A percentile compares a stretch with the other conserved stretches of the same genome.
Conservation (phyloP, 2,113 vertebrate species). For the Perccottus glenii region DNA sequence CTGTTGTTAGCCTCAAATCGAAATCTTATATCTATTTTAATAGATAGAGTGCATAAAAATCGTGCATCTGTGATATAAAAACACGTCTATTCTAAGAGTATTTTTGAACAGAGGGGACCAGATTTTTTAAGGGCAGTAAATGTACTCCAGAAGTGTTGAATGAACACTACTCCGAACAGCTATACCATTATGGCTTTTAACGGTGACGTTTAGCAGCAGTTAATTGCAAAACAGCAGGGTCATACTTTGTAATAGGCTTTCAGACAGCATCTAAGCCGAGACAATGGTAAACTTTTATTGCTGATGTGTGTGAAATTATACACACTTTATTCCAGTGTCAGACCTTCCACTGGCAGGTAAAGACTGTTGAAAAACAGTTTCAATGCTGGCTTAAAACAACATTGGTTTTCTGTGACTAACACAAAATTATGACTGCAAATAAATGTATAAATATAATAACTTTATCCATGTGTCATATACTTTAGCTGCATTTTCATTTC, state of each 20-base stretch:
- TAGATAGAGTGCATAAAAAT: too few species aligned
- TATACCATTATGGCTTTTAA: neutral
- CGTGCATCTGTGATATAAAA: too few species aligned
- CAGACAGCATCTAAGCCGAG: neutral
- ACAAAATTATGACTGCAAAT: neutral
- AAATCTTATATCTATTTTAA: too few species aligned
- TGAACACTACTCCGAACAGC: slow-evolving; percentile 6
- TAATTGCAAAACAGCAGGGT: slow-evolving; percentile 8
- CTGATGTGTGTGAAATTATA: slow-evolving; percentile 9
- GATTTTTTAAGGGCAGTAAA: neutral
- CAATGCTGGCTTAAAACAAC: neutral
- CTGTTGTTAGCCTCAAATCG: too few species aligned
- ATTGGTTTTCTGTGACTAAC: neutral
- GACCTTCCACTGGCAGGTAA: slow-evolving; percentile 3
- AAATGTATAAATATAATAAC: neutral
- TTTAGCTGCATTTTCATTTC: too few species aligned
- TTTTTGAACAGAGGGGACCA: neutral
- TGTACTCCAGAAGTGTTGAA: neutral
- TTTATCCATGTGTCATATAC: too few species aligned
- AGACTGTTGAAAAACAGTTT: neutral
- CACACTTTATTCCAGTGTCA: slow-evolving; percentile 7
- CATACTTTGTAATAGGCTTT: slow-evolving; percentile 8
- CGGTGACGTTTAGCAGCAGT: slow-evolving; percentile 6
- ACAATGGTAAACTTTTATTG: slow-evolving; percentile 5
- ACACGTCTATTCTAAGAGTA: neutral